Base-by-base conservation (phyloP, 2,888 invertebrate species). In the Augiades crinisus region DNA sequence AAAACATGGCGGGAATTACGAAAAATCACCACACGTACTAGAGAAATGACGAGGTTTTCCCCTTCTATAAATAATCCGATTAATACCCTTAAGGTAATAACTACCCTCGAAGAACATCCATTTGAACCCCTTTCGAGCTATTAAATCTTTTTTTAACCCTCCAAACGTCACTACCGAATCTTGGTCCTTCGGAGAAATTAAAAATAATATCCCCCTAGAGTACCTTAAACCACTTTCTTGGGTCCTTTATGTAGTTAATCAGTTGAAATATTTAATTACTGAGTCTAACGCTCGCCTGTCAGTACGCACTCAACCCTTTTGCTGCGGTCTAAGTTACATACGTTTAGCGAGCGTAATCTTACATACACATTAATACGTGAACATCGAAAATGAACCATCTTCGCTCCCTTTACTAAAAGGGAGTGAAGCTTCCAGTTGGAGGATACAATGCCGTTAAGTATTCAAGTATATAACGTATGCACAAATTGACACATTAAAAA, bases 241-340 rank as follows among this genome's bases (percentile, higher is more conserved):
- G 70, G 69, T 70, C 76, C 69, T 80, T 78, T 78, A 72, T 75
- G 78, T 70, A 82, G 83, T 87, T 87, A 87, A 88, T 87, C 85
- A 86, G 84, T 73, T 82, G 79, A 87, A 85, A 88, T 85, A 87
- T 86, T 86, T 88, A 88, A 88, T 88, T 87, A 86, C 76, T 68
- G 65, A 63, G 68, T 67, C 69, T 66, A 70, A 68, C 70, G 70
- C 68, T 74, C 67, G 68, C 67, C 70, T 75, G 78, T 74, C 76
- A 66, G 62, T 61, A 59, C 53, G 55, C 47, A 58, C 61, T 64
- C 64, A 67, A 67, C 67, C 65, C 67, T 76, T 73, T 62, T 50
- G 47, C 6, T 30, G 34, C 19, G 60, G 38, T 27, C 7, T 49
- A 63, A 65, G 62, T 52, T 17, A 59, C 2, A 44, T 59, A 55